phyloP scores from a whole-genome alignment of 2,797 vertebrate species.

The Neosalanx taihuensis region DNA sequence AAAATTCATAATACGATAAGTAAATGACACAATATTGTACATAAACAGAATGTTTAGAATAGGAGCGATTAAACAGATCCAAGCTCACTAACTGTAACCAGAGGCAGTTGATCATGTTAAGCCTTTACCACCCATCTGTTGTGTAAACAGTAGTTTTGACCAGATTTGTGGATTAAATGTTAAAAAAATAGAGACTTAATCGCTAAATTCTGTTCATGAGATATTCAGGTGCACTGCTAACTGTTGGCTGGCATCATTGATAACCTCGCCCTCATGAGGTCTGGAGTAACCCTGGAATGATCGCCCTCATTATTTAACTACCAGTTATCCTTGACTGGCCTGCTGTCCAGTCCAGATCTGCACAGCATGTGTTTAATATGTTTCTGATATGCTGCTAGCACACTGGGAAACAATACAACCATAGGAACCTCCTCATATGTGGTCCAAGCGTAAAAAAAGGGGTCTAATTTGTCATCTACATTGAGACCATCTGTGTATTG shows the following conservation, averaged over 20 bases:
- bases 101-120: too few relatives aligned
- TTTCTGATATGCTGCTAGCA: slow-evolving; percentile 25
- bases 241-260: too few relatives aligned
- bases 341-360: not conserved
- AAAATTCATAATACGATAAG: too few relatives aligned
- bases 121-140: too few relatives aligned
- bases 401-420: slow-evolving; percentile 30
- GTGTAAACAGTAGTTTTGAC: not conserved
- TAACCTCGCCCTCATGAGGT: too few relatives aligned
- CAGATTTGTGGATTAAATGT: not conserved
- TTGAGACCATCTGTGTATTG: slow-evolving; percentile 35
- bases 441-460: slow-evolving; percentile 31
- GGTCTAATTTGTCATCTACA: slow-evolving; percentile 37
- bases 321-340: slow-evolving; percentile 15
- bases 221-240: not conserved
- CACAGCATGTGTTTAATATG: slow-evolving; percentile 30
- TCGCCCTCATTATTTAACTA: slow-evolving; percentile 23
- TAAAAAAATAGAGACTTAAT: not conserved
- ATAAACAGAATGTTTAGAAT: too few relatives aligned
- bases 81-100: too few relatives aligned
- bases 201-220: not conserved
- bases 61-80: too few relatives aligned
- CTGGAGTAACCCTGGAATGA: too few relatives aligned
- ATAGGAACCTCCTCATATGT: slow-evolving; percentile 34
- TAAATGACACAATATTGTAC: too few relatives aligned